Conservation (phyloP, 2,797 vertebrate genomes). For the Phrynocephalus vlangalii region DNA sequence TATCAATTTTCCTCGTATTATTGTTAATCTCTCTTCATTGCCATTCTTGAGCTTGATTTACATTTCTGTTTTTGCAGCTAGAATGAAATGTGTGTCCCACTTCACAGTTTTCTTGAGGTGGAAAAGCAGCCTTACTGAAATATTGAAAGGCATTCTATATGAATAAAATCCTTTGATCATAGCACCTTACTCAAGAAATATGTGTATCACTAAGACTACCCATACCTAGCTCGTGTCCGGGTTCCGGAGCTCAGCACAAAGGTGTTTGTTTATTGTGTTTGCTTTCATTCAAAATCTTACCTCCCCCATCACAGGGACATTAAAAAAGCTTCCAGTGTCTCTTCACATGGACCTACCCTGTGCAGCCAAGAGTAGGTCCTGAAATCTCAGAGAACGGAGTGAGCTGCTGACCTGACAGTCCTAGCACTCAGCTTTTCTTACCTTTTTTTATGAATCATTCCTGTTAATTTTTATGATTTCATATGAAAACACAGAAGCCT, state of each 20-base stretch:
- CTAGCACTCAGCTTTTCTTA: background rate
- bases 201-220: background rate
- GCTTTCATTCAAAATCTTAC: too few species aligned
- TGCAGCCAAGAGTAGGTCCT: too few species aligned
- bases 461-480: background rate
- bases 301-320: too few species aligned
- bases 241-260: too few species aligned
- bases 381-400: too few species aligned
- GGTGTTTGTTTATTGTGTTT: too few species aligned
- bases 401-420: background rate
- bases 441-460: background rate
- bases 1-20: slow-evolving; percentile 26
- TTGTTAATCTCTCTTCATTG: slow-evolving; percentile 33
- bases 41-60: slow-evolving; percentile 31
- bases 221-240: too few species aligned
- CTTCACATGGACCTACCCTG: too few species aligned
- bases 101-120: slow-evolving; percentile 27
- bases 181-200: slow-evolving; percentile 23
- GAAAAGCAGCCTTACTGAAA: slow-evolving; percentile 7
- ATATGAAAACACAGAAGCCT: background rate
- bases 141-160: background rate
- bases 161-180: slow-evolving; percentile 47
- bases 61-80: slow-evolving; percentile 31
- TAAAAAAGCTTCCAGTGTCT: too few species aligned
- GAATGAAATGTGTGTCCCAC: background rate